Evolutionary conservation across 2,113 vertebrate species (phyloP).

Genomic region (Xenotilapia longispinis): DNA sequence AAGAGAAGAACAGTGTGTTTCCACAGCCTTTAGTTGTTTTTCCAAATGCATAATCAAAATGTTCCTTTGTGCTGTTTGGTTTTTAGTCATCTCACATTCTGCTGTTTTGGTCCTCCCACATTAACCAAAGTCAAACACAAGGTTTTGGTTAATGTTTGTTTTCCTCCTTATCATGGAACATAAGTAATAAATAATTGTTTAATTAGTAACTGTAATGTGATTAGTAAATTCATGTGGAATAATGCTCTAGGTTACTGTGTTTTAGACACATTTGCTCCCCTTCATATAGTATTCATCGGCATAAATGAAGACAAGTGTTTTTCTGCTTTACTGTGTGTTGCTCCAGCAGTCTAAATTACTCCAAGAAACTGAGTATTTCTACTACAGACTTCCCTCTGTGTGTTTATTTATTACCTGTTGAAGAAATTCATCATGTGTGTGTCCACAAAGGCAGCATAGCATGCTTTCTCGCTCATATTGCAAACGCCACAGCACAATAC

Average conservation of each 20-base stretch:
- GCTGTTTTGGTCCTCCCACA: neutral
- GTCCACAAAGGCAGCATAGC: neutral
- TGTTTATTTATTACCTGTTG: neutral
- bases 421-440: neutral
- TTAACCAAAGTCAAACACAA: neutral
- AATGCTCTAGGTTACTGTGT: neutral
- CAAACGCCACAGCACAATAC: neutral
- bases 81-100: neutral
- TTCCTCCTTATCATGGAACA: neutral
- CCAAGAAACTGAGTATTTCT: neutral
- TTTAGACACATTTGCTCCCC: neutral
- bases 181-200: neutral
- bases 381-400: neutral
- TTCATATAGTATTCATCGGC: neutral
- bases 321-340: neutral
- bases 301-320: neutral
- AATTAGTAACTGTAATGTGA: neutral
- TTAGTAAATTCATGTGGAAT: neutral
- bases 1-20: neutral
- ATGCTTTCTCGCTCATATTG: neutral
- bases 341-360: neutral
- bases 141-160: neutral
- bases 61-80: neutral
- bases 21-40: neutral
- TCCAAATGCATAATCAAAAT: neutral